phyloP scores from a whole-genome alignment of 2,888 invertebrate species.

The Meloe dianella region DNA sequence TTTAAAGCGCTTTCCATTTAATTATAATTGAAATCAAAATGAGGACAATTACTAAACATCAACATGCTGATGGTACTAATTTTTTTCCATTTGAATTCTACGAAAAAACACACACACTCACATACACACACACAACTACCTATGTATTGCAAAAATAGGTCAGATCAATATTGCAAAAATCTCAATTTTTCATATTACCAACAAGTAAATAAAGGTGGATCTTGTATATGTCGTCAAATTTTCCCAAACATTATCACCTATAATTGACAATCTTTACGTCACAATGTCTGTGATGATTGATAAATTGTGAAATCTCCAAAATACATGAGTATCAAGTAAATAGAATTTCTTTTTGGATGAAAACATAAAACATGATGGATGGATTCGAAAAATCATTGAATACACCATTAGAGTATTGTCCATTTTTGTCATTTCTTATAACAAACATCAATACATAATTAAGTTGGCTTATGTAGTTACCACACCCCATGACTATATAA shows the following conservation, averaged over 20 bases:
- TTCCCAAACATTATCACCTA: not conserved
- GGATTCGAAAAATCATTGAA: not conserved
- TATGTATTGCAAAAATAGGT: not conserved
- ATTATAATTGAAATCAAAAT: not conserved
- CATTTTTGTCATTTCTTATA: not conserved
- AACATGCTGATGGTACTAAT: not conserved
- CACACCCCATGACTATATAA: not conserved
- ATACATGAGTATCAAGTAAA: too few species aligned
- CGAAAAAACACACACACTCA: not conserved
- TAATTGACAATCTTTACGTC: not conserved
- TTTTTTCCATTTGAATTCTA: not conserved
- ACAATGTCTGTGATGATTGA: not conserved
- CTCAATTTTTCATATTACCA: not conserved
- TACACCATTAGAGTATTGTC: not conserved
- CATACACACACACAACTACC: too few species aligned
- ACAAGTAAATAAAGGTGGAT: not conserved
- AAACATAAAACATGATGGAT: not conserved
- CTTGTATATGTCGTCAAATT: not conserved
- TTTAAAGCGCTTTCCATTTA: not conserved
- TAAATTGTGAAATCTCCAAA: not conserved
- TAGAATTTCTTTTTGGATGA: not conserved
- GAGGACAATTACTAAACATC: constrained; percentile 1
- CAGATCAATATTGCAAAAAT: not conserved
- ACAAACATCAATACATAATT: not conserved
- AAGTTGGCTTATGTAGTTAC: not conserved